These are phyloP conservation scores for Lagorchestes hirsutus DNA, from an alignment of 2,797 vertebrate genomes.

Conservation along the genomic window DNA sequence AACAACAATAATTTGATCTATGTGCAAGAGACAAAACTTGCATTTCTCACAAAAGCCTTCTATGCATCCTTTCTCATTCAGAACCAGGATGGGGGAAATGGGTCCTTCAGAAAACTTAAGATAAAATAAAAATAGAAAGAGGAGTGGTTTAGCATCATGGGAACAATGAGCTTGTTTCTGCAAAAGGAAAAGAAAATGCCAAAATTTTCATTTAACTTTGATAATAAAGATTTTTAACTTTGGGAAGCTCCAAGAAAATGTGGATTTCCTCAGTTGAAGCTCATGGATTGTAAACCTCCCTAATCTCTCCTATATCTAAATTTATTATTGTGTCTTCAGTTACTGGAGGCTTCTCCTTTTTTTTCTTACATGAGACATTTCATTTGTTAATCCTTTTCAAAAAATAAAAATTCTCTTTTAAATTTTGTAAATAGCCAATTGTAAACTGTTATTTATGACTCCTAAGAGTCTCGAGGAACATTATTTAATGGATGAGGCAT, in stretches of 20 bases:
- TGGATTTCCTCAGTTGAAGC: neutral
- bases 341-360: slow-evolving; percentile 1
- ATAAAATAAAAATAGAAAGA: neutral
- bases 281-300: neutral
- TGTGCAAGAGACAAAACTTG: neutral
- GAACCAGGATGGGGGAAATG: neutral
- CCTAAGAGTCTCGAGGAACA: slow-evolving; percentile 60
- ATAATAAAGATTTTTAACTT: slow-evolving; percentile 61
- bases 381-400: slow-evolving; percentile 72
- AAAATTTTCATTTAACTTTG: slow-evolving; percentile 46
- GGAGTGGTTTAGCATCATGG: slow-evolving; percentile 33
- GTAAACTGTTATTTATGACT: slow-evolving; percentile 70
- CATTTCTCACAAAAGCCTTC: neutral
- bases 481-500: slow-evolving; percentile 59
- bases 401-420: slow-evolving; percentile 64
- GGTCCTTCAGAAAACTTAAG: neutral
- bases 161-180: neutral
- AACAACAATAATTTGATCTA: neutral
- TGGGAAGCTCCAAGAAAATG: slow-evolving; percentile 12
- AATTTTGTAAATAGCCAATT: slow-evolving; percentile 54
- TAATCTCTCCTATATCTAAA: slow-evolving; percentile 36
- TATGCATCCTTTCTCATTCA: neutral
- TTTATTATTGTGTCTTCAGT: slow-evolving; percentile 31
- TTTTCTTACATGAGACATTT: slow-evolving; percentile 66
- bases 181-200: slow-evolving; percentile 40